phyloP scores from a whole-genome alignment of 2,888 invertebrate species.

The Nipponacmea schrenckii region DNA sequence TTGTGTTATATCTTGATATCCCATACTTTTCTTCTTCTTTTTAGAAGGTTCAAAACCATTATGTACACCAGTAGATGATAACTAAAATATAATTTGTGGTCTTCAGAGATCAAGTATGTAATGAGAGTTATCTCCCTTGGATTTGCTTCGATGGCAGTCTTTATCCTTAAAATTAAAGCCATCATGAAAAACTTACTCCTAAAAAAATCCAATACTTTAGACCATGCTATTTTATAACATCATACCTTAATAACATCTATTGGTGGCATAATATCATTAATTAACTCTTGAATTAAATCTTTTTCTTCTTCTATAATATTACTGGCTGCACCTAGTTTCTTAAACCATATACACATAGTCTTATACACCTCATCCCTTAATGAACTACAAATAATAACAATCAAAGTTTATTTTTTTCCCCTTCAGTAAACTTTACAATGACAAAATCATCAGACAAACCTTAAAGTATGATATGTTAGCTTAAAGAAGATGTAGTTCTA shows the following conservation, averaged over 20 bases:
- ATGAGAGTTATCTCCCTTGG: no score
- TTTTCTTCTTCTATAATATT: conserved; percentile 34
- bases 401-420: no score
- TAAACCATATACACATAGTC: conserved; percentile 34
- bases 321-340: conserved; percentile 29
- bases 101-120: no score
- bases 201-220: no score
- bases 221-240: no score
- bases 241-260: conserved; percentile 37
- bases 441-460: no score
- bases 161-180: no score
- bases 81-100: not conserved
- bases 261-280: conserved; percentile 38
- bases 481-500: no score
- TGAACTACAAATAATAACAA: conserved; percentile 22
- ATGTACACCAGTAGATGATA: not conserved
- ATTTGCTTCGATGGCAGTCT: no score
- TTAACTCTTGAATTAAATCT: conserved; percentile 34
- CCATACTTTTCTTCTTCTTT: conserved; percentile 40
- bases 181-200: no score
- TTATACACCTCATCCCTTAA: conserved; percentile 33
- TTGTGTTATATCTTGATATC: conserved; percentile 41
- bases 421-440: no score
- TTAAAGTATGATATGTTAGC: no score
- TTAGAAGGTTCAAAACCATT: conserved; percentile 23